Evolutionary conservation across 2,113 vertebrate genomes (phyloP).

Genomic region (Piliocolobus tephrosceles): DNA sequence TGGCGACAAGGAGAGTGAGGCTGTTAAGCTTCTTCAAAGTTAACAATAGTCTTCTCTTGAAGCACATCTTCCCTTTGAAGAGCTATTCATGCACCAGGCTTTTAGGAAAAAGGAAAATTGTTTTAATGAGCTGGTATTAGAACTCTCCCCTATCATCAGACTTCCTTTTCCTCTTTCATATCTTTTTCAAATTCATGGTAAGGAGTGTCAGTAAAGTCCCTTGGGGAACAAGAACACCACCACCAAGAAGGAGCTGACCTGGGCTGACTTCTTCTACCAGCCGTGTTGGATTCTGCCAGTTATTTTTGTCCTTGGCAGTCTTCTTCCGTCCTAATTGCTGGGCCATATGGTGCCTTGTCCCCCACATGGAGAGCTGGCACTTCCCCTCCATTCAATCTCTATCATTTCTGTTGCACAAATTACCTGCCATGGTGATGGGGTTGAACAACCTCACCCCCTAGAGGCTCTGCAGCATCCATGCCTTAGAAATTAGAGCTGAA

Average conservation of each 20-base stretch:
- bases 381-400: slow-evolving; percentile 60
- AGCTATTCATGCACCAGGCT: neutral
- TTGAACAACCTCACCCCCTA: slow-evolving; percentile 10
- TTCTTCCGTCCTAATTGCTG: slow-evolving; percentile 79
- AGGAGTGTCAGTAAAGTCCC: slow-evolving; percentile 31
- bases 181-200: slow-evolving; percentile 41
- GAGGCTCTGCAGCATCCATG: neutral
- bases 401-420: slow-evolving; percentile 72
- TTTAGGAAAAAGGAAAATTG: slow-evolving; percentile 50
- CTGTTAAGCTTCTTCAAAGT: slow-evolving; percentile 13
- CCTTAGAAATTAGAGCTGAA: neutral
- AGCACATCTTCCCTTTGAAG: slow-evolving; percentile 56
- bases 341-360: slow-evolving; percentile 73
- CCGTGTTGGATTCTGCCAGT: slow-evolving; percentile 65
- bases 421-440: slow-evolving; percentile 36
- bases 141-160: slow-evolving; percentile 33
- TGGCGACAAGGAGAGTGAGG: neutral
- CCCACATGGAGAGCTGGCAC: slow-evolving; percentile 68
- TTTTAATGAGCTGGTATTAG: slow-evolving; percentile 60
- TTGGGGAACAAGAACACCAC: neutral
- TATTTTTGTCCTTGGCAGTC: slow-evolving; percentile 78
- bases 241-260: slow-evolving; percentile 35
- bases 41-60: slow-evolving; percentile 13
- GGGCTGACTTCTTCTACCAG: slow-evolving; percentile 55
- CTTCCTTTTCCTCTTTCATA: slow-evolving; percentile 59